phyloP scores from a whole-genome alignment of 2,113 vertebrate genomes.

The Lipophrys pholis region DNA sequence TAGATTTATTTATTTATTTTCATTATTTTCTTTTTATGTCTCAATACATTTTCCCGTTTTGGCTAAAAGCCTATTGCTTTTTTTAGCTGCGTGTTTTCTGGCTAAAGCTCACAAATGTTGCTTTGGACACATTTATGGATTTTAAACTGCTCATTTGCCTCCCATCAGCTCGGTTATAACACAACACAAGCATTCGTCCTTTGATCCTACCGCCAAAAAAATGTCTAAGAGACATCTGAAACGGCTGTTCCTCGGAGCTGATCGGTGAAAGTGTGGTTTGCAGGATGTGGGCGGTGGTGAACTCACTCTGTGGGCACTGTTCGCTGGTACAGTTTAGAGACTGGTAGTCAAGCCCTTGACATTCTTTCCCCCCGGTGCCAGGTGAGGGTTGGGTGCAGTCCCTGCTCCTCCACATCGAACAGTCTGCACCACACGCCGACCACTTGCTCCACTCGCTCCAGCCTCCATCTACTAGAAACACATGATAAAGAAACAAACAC shows the following conservation, averaged over 20 bases:
- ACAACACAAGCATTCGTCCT: neutral
- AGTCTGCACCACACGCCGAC: conserved; percentile 93
- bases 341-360: conserved; percentile 91
- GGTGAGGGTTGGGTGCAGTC: conserved; percentile 95
- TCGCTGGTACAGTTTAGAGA: conserved; percentile 96
- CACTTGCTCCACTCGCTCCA: conserved; percentile 98
- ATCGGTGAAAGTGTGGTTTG: conserved; percentile 18
- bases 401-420: conserved; percentile 94
- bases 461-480: conserved; percentile 90
- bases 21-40: conserved; percentile 1
- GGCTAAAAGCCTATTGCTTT: neutral
- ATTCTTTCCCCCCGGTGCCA: conserved; percentile 93
- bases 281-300: conserved; percentile 30
- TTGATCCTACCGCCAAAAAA: conserved; percentile 15
- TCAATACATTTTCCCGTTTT: neutral
- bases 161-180: conserved; percentile 14
- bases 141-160: conserved; percentile 13
- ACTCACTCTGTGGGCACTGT: conserved; percentile 95
- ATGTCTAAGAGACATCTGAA: neutral
- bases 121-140: conserved; percentile 29
- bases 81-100: neutral
- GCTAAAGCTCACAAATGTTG: neutral
- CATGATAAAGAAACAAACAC: conserved; percentile 4
- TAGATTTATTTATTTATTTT: too few species aligned
- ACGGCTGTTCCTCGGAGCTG: conserved; percentile 3